Evolutionary conservation across 2,797 vertebrate genomes (phyloP).

Genomic region (Ptychadena robeensis): DNA sequence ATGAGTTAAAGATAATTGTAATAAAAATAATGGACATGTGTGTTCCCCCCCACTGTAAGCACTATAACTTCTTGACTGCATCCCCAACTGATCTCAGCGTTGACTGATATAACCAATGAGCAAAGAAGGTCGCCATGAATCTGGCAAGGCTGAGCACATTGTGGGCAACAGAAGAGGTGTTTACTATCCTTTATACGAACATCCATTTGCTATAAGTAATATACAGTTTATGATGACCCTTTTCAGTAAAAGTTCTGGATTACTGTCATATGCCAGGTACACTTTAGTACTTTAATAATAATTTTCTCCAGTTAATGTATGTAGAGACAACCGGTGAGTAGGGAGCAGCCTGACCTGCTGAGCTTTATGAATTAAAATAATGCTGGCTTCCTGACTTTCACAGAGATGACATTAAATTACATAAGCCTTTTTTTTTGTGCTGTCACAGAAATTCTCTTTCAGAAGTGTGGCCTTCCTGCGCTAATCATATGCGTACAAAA

Average conservation of each 20-base stretch:
- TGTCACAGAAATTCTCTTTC: slow-evolving; percentile 63
- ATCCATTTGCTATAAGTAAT: neutral
- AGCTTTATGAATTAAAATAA: slow-evolving; percentile 37
- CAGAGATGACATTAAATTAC: slow-evolving; percentile 62
- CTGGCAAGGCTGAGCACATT: neutral
- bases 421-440: slow-evolving; percentile 62
- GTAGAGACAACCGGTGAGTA: slow-evolving; percentile 4
- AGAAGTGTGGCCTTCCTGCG: slow-evolving; percentile 47
- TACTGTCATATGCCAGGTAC: slow-evolving; percentile 19
- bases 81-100: neutral
- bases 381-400: slow-evolving; percentile 30
- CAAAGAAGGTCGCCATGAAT: neutral
- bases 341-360: slow-evolving; percentile 1
- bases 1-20: no score
- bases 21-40: no score
- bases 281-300: slow-evolving; percentile 22
- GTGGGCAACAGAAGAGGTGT: neutral
- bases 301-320: slow-evolving; percentile 21
- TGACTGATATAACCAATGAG: no score
- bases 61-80: neutral
- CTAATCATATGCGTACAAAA: slow-evolving; percentile 61
- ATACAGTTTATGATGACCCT: neutral
- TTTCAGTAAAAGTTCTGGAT: neutral
- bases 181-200: neutral
- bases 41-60: neutral